phyloP scores from a whole-genome alignment of 2,797 vertebrate species.

The Falco concolor region DNA sequence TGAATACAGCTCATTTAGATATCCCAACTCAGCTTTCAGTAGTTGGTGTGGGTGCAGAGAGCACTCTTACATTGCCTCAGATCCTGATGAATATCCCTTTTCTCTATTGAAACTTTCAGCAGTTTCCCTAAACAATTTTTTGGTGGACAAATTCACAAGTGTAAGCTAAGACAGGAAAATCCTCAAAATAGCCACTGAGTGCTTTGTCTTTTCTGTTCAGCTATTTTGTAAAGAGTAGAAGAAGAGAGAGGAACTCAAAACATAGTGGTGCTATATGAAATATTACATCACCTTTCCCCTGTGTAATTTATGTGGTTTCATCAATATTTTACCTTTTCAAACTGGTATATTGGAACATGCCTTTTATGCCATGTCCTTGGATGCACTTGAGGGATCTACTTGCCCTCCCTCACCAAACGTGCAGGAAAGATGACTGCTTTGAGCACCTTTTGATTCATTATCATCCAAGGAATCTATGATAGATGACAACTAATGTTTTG shows the following conservation, averaged over 20 bases:
- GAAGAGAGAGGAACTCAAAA: neutral
- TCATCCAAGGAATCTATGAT: neutral
- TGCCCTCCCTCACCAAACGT: neutral
- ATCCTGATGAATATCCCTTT: neutral
- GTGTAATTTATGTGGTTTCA: neutral
- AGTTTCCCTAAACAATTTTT: neutral
- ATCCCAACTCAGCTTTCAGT: neutral
- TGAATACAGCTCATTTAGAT: neutral
- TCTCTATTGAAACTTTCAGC: neutral
- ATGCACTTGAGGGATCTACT: neutral
- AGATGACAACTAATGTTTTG: neutral
- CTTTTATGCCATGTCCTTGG: neutral
- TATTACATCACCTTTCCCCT: neutral
- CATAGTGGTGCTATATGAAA: neutral
- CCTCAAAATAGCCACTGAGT: neutral
- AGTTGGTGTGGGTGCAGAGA: neutral
- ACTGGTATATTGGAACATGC: neutral
- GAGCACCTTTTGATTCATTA: neutral
- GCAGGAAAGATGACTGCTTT: neutral
- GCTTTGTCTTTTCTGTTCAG: neutral
- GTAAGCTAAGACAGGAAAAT: neutral
- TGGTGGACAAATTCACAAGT: neutral
- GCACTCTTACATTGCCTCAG: neutral
- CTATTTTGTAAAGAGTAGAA: neutral
- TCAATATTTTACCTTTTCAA: neutral